Percentiles rank a stretch among this genome's conserved stretches.
These are phyloP conservation scores for Tetramorium bicarinatum DNA, from an alignment of 2,888 invertebrate species.

Conservation along the genomic window DNA sequence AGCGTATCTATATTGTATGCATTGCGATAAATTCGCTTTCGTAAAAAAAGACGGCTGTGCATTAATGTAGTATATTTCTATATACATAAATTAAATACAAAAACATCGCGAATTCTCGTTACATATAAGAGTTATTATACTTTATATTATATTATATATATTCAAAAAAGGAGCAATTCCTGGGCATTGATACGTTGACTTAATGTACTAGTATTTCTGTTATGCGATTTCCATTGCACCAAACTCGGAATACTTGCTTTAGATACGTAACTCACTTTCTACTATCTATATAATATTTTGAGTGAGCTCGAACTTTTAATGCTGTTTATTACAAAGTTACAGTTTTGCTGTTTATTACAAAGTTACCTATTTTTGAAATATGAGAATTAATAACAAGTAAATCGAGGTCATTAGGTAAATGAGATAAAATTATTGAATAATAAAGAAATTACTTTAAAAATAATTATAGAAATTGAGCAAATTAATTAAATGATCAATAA, in stretches of 20 bases:
- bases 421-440: background rate
- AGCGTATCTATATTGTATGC: background rate
- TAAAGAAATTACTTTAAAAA: background rate
- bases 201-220: background rate
- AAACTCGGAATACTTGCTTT: slow-evolving; percentile 3
- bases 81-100: background rate
- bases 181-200: background rate
- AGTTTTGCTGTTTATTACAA: background rate
- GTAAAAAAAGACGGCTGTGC: background rate
- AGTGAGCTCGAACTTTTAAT: background rate
- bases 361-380: background rate
- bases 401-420: background rate
- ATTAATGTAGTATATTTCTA: background rate
- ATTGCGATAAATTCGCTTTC: background rate
- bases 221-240: background rate
- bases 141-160: background rate
- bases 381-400: background rate
- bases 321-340: background rate
- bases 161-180: background rate
- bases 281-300: background rate
- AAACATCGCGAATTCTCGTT: background rate
- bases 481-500: slow-evolving; percentile 10
- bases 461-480: background rate
- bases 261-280: slow-evolving; percentile 42
- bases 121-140: background rate